phyloP scores from a whole-genome alignment of 1,140 invertebrate species.

The Pollicipes pollicipes region DNA sequence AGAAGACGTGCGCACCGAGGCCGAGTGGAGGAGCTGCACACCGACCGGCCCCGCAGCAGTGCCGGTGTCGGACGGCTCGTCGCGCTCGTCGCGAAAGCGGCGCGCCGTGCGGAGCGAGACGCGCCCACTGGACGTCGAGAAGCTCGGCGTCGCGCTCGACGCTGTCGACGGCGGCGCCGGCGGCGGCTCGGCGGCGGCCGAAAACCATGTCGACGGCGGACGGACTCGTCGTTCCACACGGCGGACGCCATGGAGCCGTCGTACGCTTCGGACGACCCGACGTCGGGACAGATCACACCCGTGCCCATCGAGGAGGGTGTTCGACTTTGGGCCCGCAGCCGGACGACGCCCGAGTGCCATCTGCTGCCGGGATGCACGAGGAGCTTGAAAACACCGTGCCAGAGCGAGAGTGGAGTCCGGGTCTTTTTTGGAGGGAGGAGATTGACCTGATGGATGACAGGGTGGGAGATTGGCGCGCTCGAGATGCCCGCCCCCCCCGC shows the following conservation, averaged over 20 bases:
- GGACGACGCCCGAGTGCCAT: not conserved
- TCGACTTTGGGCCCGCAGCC: not conserved
- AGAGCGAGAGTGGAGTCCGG: not conserved
- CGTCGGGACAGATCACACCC: not conserved
- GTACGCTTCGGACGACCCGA: not conserved
- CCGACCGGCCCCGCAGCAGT: not conserved
- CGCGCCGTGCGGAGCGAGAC: not conserved
- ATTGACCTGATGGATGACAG: not conserved
- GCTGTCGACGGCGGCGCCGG: too few relatives aligned
- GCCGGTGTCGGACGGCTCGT: not conserved
- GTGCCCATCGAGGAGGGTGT: not conserved
- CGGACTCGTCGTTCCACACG: not conserved
- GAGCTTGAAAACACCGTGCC: too few relatives aligned
- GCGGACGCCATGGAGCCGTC: not conserved
- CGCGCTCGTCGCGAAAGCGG: not conserved
- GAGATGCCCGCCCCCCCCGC: not conserved
- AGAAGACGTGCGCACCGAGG: slow-evolving; percentile 41
- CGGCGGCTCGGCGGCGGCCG: too few relatives aligned
- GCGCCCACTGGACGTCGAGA: not conserved
- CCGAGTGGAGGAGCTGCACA: slow-evolving; percentile 65
- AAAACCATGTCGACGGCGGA: not conserved
- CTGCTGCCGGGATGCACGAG: not conserved
- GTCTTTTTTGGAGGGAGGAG: not conserved
- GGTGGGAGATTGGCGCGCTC: too few relatives aligned
- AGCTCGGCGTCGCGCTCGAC: not conserved